Evolutionary conservation across 2,888 invertebrate species (phyloP).

Genomic region (Tetramorium bicarinatum): DNA sequence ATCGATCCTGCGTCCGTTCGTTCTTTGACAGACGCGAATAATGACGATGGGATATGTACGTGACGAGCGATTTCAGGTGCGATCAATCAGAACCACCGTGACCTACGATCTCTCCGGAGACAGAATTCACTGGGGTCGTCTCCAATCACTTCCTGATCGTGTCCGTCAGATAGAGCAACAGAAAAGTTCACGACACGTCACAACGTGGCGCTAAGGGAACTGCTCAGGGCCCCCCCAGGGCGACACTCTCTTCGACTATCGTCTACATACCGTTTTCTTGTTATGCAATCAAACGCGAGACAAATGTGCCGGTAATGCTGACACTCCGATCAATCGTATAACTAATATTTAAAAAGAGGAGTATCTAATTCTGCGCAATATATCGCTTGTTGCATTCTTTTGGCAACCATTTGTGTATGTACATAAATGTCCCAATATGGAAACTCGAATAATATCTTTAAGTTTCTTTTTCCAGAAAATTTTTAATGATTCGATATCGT

Average conservation of each 20-base stretch:
- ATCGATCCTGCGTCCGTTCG: neutral
- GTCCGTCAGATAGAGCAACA: constrained; percentile 8
- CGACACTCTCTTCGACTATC: constrained; percentile 49
- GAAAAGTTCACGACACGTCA: constrained; percentile 54
- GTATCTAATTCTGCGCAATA: neutral
- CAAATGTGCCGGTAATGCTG: constrained; percentile 67
- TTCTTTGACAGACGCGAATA: constrained; percentile 36
- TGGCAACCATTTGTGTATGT: neutral
- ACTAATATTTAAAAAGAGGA: constrained; percentile 46
- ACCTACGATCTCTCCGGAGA: constrained; percentile 62
- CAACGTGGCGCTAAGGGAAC: constrained; percentile 10
- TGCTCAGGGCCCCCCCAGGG: neutral
- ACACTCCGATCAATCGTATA: constrained; percentile 40
- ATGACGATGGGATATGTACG: constrained; percentile 32
- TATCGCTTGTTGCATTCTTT: neutral
- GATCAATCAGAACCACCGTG: constrained; percentile 67
- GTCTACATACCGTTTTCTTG: constrained; percentile 58
- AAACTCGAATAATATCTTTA: neutral
- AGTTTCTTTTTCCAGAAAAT: neutral
- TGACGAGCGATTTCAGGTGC: constrained; percentile 65
- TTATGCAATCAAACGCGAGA: constrained; percentile 63
- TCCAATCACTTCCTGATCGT: constrained; percentile 49
- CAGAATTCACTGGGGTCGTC: constrained; percentile 47
- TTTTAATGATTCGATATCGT: neutral
- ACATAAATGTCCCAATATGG: neutral